A percentile compares a stretch with the other conserved stretches of the same genome.
Evolutionary conservation across 2,797 vertebrate species (phyloP).

Genomic region (Merluccius polli): DNA sequence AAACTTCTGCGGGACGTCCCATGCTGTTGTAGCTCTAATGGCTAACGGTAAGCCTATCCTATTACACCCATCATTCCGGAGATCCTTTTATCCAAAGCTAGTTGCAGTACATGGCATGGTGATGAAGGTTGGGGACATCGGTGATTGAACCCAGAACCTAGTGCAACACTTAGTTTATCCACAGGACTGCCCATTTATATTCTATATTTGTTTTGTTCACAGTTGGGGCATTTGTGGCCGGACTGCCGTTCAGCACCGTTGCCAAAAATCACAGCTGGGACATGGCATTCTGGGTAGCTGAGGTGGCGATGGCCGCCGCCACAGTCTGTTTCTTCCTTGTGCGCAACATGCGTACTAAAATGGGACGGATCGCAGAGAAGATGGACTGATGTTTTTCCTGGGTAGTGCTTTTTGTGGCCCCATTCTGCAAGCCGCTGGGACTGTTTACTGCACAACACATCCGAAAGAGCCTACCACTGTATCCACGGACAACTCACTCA

Average conservation of each 20-base stretch:
- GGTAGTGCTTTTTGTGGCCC: neutral
- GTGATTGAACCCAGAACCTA: neutral
- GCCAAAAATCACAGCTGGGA: slow-evolving; percentile 94
- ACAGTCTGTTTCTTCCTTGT: slow-evolving; percentile 84
- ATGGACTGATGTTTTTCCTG: slow-evolving; percentile 71
- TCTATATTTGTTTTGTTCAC: slow-evolving; percentile 33
- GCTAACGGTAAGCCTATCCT: slow-evolving; percentile 83
- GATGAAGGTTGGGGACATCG: neutral
- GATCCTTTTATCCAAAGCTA: neutral
- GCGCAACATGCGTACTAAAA: slow-evolving; percentile 95
- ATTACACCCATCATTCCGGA: neutral
- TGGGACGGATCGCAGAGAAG: slow-evolving; percentile 84
- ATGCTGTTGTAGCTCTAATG: slow-evolving; percentile 94
- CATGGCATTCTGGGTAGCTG: slow-evolving; percentile 91
- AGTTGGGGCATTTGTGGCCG: slow-evolving; percentile 96
- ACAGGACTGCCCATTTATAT: neutral
- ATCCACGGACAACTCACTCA: neutral
- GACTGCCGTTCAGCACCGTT: slow-evolving; percentile 92
- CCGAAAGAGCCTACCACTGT: neutral
- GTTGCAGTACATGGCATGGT: neutral
- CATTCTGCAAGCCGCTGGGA: neutral
- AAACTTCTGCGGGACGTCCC: slow-evolving; percentile 93
- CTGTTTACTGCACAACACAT: neutral
- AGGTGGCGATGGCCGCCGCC: slow-evolving; percentile 74
- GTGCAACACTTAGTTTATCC: neutral